These are phyloP conservation scores for Ceyx erithaca DNA, from an alignment of 2,797 vertebrate genomes.

Conservation along the genomic window DNA sequence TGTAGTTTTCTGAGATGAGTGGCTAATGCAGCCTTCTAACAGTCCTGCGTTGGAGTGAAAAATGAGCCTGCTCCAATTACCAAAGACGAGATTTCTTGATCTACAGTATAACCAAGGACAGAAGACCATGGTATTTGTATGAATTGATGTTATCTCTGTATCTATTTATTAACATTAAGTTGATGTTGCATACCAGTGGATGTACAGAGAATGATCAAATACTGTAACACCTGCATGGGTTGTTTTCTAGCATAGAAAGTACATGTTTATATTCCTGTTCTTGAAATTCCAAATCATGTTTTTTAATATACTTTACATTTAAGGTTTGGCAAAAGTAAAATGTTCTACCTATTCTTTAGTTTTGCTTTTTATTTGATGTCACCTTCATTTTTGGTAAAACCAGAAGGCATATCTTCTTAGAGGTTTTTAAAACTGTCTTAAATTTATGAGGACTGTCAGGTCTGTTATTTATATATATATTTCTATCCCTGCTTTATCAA, in stretches of 20 bases:
- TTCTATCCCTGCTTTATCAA: not conserved
- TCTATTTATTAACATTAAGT: conserved; percentile 28
- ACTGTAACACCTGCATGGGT: conserved; percentile 38
- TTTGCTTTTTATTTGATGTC: conserved; percentile 55
- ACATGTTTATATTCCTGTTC: conserved; percentile 62
- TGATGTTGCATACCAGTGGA: conserved; percentile 41
- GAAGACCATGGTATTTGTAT: conserved; percentile 75
- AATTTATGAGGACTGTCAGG: not conserved
- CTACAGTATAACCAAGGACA: conserved; percentile 56
- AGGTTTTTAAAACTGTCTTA: not conserved
- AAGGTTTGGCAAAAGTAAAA: conserved; percentile 68
- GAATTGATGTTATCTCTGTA: conserved; percentile 51
- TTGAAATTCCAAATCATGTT: conserved; percentile 56
- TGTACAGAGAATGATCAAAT: conserved; percentile 37
- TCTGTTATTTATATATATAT: not conserved
- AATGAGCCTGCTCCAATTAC: conserved; percentile 66
- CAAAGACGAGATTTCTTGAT: conserved; percentile 78
- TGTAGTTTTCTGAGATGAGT: conserved; percentile 2
- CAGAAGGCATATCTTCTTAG: not conserved
- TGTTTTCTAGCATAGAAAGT: conserved; percentile 53
- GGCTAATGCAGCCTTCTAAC: not conserved
- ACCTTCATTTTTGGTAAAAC: conserved; percentile 26
- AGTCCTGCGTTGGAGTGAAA: conserved; percentile 39
- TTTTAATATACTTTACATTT: conserved; percentile 67
- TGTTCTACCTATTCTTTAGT: conserved; percentile 63